Conservation (phyloP, 2,888 invertebrate genomes). For the Deroplatys truncata region DNA sequence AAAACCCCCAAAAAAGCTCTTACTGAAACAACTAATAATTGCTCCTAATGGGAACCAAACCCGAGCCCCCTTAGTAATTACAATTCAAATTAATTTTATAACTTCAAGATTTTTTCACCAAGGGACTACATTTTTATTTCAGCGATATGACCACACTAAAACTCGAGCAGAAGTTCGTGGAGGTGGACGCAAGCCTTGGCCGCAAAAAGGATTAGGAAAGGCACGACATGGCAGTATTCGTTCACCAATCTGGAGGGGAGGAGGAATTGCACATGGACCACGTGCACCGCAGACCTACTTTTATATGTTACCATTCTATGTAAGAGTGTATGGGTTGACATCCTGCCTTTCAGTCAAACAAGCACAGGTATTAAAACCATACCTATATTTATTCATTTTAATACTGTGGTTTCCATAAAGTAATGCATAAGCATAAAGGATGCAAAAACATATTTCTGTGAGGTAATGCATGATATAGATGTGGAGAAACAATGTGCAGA, state of each 20-base stretch:
- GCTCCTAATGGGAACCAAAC: no score
- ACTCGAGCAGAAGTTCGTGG: constrained; percentile 82
- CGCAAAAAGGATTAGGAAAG: constrained; percentile 88
- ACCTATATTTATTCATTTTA: no score
- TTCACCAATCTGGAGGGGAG: constrained; percentile 80
- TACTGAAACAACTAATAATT: no score
- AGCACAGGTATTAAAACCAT: constrained; percentile 55
- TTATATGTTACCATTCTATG: constrained; percentile 83
- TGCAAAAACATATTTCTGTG: no score
- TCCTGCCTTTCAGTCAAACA: constrained; percentile 84
- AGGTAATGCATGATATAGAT: no score
- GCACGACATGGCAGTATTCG: constrained; percentile 91
- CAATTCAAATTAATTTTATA: neutral
- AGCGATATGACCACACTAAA: constrained; percentile 72
- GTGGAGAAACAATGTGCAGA: no score
- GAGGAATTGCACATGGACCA: constrained; percentile 87
- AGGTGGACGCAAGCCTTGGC: constrained; percentile 93
- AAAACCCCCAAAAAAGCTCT: no score
- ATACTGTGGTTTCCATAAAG: no score
- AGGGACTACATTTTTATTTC: constrained; percentile 23
- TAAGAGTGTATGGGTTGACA: constrained; percentile 74
- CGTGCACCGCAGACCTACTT: constrained; percentile 87
- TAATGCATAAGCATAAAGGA: no score
- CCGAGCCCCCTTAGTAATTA: neutral
- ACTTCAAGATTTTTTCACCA: neutral